phyloP scores from a whole-genome alignment of 2,888 invertebrate species.

The Enchytraeus crypticus region DNA sequence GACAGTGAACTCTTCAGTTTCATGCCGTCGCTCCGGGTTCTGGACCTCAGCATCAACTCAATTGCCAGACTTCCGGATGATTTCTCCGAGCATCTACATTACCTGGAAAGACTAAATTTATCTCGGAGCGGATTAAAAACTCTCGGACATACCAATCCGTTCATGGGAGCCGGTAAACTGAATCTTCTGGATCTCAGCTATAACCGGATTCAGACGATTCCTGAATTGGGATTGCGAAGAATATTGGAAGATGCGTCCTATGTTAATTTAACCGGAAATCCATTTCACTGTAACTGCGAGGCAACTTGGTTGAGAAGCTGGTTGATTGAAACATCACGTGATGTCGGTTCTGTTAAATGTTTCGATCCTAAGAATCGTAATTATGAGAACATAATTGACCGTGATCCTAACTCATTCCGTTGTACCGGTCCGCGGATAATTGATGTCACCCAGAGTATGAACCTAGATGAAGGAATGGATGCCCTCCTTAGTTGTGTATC shows the following conservation, averaged over 20 bases:
- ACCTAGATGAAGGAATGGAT: constrained; percentile 5
- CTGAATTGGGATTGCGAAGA: neutral
- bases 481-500: constrained; percentile 18
- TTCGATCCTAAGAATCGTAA: neutral
- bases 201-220: constrained; percentile 17
- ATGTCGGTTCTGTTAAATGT: neutral
- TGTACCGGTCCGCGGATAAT: constrained; percentile 17
- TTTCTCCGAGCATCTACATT: neutral
- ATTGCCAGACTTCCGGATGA: constrained; percentile 13
- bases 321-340: constrained; percentile 2
- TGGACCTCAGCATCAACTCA: constrained; percentile 13
- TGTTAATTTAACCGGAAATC: constrained; percentile 14
- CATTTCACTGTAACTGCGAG: constrained; percentile 26
- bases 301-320: constrained; percentile 19
- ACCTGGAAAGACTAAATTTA: constrained; percentile 9
- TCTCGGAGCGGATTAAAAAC: constrained; percentile 5
- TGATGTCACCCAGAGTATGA: constrained; percentile 6
- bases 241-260: constrained; percentile 1
- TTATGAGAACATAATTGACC: constrained; percentile 6
- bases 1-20: constrained; percentile 7
- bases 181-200: constrained; percentile 10
- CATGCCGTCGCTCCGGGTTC: constrained; percentile 4
- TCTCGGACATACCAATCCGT: neutral
- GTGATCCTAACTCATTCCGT: constrained; percentile 1
- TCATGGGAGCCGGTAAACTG: constrained; percentile 6